Conservation (phyloP, 2,888 invertebrate genomes). For the Orchesellides sinensis region DNA sequence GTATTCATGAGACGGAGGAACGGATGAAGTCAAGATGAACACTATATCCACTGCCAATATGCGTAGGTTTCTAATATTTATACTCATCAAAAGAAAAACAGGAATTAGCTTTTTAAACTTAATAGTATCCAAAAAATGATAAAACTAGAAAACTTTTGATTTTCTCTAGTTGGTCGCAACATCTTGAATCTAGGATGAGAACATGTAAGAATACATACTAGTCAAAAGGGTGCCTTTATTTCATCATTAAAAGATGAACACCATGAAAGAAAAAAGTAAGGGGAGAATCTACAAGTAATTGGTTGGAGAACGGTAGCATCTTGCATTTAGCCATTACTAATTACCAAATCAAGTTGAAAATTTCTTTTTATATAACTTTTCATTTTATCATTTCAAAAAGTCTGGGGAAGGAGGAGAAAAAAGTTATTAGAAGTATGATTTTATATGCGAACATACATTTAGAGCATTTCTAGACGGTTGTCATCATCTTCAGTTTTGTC, state of each 20-base stretch:
- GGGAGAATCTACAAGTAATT: slow-evolving; percentile 25
- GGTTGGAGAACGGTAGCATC: slow-evolving; percentile 52
- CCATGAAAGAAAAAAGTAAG: slow-evolving; percentile 5
- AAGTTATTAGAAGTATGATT: neutral
- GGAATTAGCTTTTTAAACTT: no score
- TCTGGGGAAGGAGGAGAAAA: neutral
- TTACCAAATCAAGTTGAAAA: slow-evolving; percentile 56
- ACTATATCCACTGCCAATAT: no score
- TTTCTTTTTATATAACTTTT: neutral
- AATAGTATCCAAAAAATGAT: no score
- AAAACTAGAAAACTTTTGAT: no score
- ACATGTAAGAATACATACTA: no score
- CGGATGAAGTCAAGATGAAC: neutral
- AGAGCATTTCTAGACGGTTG: slow-evolving; percentile 17
- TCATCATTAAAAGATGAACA: slow-evolving; percentile 29
- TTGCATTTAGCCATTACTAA: slow-evolving; percentile 59
- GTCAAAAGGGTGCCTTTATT: no score
- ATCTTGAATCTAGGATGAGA: no score
- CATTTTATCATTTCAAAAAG: no score
- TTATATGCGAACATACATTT: neutral
- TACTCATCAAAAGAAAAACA: no score
- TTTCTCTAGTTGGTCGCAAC: no score
- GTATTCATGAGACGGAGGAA: no score
- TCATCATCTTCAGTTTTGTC: slow-evolving; percentile 24
- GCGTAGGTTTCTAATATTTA: no score